Percentiles rank a stretch among this genome's conserved stretches.
phyloP scores from a whole-genome alignment of 2,113 vertebrate species.

The Pelvicachromis taeniatus region DNA sequence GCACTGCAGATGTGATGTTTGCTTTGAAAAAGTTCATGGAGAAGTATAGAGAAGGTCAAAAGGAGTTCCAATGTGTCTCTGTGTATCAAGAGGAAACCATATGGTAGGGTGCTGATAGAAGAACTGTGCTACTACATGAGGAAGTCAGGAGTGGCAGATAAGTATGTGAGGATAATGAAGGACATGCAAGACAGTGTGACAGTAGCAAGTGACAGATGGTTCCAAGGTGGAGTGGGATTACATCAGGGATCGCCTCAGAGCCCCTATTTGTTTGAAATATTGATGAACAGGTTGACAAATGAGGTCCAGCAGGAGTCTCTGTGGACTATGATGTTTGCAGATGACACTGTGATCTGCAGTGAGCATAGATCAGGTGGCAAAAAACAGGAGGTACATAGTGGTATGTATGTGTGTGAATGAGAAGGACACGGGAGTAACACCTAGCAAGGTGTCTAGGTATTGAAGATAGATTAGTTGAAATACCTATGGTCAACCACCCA shows the following conservation, averaged over 20 bases:
- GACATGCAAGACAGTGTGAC: neutral
- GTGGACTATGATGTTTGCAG: neutral
- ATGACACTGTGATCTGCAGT: neutral
- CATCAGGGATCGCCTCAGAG: neutral
- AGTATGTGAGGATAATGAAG: neutral
- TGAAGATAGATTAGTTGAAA: neutral
- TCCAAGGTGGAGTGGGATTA: neutral
- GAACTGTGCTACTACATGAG: neutral
- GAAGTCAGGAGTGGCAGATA: neutral
- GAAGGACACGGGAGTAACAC: neutral
- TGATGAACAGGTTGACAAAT: neutral
- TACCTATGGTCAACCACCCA: neutral
- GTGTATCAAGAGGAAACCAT: neutral
- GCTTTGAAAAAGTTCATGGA: neutral
- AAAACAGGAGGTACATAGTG: neutral
- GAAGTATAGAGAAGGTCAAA: neutral
- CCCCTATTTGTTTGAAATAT: neutral
- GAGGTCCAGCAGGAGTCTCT: neutral
- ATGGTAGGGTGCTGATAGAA: neutral
- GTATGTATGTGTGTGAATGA: neutral
- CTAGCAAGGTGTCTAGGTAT: neutral
- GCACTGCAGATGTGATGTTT: neutral
- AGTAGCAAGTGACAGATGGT: neutral
- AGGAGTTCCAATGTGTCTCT: neutral
- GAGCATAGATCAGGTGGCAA: neutral